Base-by-base conservation (phyloP, 2,113 vertebrate species). In the Montifringilla adamsi region DNA sequence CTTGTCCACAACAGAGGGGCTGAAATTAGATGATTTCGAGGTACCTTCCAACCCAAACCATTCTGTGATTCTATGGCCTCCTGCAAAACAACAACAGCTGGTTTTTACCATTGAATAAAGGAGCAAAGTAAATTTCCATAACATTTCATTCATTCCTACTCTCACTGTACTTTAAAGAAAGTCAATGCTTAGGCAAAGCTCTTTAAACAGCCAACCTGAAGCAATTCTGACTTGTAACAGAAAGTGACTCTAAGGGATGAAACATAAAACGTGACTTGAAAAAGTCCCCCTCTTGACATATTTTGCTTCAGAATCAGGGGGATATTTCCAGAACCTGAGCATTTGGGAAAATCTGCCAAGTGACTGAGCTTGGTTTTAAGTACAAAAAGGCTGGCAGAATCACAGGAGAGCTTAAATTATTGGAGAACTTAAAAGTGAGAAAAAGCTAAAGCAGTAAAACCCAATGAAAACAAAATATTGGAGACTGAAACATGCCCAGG, bases 391-490 rank as follows among this genome's bases (percentile, higher is more conserved):
- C 70, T 96, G 72, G 73, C 77, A 86, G 92, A 87, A 94, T 92
- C 94, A 74, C 68, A 89, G 44, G 66, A 87, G 89, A 85, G 79
- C 22, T 91, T 94, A 90, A 91, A 80, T 89, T 96, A 94, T 88
- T 96, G 81, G 68, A 95, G 70, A 97, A 94, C 43, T 84, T 79
- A 64, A 87, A 92, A 86, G 81, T 46, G 84, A 96, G 90, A 93
- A 87, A 95, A 93, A 87, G 41, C 60, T 85, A 95, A 95, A 97
- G 80, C 73, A 67, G 75, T 84, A 92, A 96, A 97, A 96, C 91
- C 90, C 93, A 97, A 89, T 91, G 94, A 97, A 97, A 97, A 96
- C 80, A 96, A 97, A 97, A 93, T 68, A 95, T 20, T 90, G 17
- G 81, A 94, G 79, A 84, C 24, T 84, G 59, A 94, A 96, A 93